Percentiles rank a stretch among this genome's conserved stretches.
These are phyloP conservation scores for Drosophila pandora DNA, from an alignment of 1,140 invertebrate species.

Conservation along the genomic window DNA sequence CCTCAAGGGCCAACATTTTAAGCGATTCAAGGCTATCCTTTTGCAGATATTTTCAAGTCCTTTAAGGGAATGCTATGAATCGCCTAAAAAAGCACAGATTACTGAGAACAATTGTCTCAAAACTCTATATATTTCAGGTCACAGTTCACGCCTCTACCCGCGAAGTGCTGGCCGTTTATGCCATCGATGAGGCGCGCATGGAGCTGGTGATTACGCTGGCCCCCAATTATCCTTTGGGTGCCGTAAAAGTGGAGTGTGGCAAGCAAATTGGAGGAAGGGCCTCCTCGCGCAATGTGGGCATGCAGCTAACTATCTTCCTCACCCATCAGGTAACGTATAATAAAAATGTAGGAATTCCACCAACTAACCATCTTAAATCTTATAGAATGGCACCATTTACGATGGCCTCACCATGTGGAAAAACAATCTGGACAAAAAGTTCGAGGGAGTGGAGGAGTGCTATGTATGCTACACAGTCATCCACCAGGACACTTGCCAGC, in stretches of 20 bases:
- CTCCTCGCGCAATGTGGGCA: constrained; percentile 89
- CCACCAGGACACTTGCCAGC: constrained; percentile 92
- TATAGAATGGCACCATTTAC: constrained; percentile 92
- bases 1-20: constrained; percentile 52
- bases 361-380: neutral
- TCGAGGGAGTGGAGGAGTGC: constrained; percentile 96
- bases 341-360: neutral
- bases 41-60: neutral
- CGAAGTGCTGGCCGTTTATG: constrained; percentile 92
- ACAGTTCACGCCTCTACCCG: constrained; percentile 88
- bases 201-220: constrained; percentile 91
- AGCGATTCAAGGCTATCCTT: neutral
- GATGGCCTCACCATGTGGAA: constrained; percentile 95
- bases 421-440: constrained; percentile 94
- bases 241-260: constrained; percentile 88
- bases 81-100: constrained; percentile 6
- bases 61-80: neutral
- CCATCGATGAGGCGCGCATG: constrained; percentile 92
- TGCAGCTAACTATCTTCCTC: constrained; percentile 92
- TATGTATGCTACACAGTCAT: constrained; percentile 97
- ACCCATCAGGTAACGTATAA: constrained; percentile 88
- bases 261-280: constrained; percentile 86
- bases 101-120: constrained; percentile 8
- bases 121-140: constrained; percentile 84
- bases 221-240: constrained; percentile 91